Conservation (phyloP, 2,797 vertebrate genomes). For the Schizopygopsis pylzovi region DNA sequence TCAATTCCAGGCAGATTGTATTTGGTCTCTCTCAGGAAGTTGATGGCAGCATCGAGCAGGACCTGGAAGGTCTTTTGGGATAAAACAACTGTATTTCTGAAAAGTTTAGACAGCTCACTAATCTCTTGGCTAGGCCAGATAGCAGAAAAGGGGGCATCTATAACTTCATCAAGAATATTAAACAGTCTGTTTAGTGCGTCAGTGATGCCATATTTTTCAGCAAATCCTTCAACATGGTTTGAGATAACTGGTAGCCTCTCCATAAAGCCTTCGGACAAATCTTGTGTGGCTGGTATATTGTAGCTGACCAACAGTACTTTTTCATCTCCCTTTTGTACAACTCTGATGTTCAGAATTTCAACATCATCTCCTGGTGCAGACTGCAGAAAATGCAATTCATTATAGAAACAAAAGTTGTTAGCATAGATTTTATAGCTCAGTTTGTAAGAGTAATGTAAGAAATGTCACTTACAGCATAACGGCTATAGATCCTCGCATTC, state of each 20-base stretch:
- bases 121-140: conserved; percentile 68
- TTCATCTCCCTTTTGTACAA: conserved; percentile 69
- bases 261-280: conserved; percentile 78
- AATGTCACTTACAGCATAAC: conserved; percentile 79
- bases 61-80: conserved; percentile 70
- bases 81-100: conserved; percentile 70
- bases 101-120: conserved; percentile 73
- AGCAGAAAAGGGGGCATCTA: conserved; percentile 56
- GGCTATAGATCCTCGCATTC: conserved; percentile 77
- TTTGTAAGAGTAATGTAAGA: background rate
- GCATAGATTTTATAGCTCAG: background rate
- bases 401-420: background rate
- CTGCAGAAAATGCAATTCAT: conserved; percentile 70
- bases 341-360: conserved; percentile 78
- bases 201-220: background rate
- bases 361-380: conserved; percentile 79
- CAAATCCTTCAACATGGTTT: conserved; percentile 59
- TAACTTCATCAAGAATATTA: conserved; percentile 20
- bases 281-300: conserved; percentile 77
- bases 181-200: background rate
- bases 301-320: conserved; percentile 78
- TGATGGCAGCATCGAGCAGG: conserved; percentile 76
- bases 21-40: conserved; percentile 79
- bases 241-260: conserved; percentile 76
- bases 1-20: conserved; percentile 80